Base-by-base conservation (phyloP, 2,888 invertebrate species). In the Fragum sueziense region DNA sequence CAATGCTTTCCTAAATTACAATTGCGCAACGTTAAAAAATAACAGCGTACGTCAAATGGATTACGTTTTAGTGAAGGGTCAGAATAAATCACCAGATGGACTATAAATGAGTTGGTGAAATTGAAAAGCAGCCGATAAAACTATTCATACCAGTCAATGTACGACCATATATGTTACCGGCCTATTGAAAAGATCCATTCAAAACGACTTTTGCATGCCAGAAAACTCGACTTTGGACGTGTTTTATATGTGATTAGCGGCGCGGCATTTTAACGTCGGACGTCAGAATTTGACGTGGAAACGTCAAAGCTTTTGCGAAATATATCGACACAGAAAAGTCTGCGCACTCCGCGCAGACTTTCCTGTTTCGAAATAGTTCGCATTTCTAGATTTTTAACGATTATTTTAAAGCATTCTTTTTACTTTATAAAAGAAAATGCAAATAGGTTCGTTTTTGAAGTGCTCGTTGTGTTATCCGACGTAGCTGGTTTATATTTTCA, bases 71-170 rank as follows among this genome's bases (percentile, higher is more conserved):
- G 47, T 14, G n/a, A 47, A 47, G 47, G 47, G n/a, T 47, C 17
- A 47, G n/a, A 65, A 65, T 65, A 65, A 65, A 65, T 65, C 65
- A 65, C 65, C 65, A 65, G 65, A 65, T 65, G 65, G 65, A n/a
- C 41, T 41, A 25, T 65, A 65, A 65, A 65, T 65, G 65, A 65
- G 65, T 34, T 65, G 20, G 33, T 34, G 41, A n/a, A 65, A 34
- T 65, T 65, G 65, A 34, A 65, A 65, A 65, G 65, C 41, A 37
- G 65, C 65, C 65, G 65, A 65, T 65, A 65, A 65, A 37, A 14
- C 65, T 34, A 65, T 65, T 65, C 65, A 65, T 37, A n/a, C 22
- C 41, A 31, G 22, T 65, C 33, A 65, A 65, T 65, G 65, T 65
- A 34, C 41, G 65, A 34, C 34, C 65, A 65, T 65, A 65, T 65